These are phyloP conservation scores for Acridotheres tristis DNA, from an alignment of 2,797 vertebrate genomes.

Conservation along the genomic window DNA sequence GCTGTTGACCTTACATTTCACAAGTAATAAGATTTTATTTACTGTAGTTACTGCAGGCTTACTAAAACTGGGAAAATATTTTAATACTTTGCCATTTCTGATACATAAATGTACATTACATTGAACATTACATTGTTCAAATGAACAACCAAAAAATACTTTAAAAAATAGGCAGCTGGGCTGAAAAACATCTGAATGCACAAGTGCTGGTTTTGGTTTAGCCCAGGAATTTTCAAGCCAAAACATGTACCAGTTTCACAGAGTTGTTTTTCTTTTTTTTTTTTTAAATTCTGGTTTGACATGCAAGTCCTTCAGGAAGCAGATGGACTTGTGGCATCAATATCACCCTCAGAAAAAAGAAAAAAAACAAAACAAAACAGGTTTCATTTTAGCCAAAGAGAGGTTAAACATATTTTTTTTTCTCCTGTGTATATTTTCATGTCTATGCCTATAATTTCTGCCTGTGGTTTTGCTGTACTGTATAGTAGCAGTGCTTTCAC, in stretches of 20 bases:
- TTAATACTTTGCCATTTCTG: neutral
- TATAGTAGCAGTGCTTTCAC: neutral
- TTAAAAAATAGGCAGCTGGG: neutral
- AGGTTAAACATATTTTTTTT: neutral
- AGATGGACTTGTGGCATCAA: neutral
- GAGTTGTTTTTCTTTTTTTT: neutral
- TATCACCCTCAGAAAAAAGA: neutral
- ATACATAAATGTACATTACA: neutral
- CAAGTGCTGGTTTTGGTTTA: neutral
- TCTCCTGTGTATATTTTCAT: neutral
- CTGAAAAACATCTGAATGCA: neutral
- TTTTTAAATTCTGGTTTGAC: neutral
- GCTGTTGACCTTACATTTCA: slow-evolving; percentile 33
- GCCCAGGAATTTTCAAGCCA: neutral
- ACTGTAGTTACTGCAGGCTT: neutral
- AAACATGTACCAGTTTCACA: neutral
- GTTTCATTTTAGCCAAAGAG: neutral
- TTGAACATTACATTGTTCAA: neutral
- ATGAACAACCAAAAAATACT: neutral
- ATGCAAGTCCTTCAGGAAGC: neutral
- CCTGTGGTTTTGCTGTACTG: neutral
- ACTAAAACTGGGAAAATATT: neutral
- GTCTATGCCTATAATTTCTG: neutral
- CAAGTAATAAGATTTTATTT: slow-evolving; percentile 28
- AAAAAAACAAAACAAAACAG: neutral